Conservation (phyloP, 2,113 vertebrate genomes). For the Heteronetta atricapilla region DNA sequence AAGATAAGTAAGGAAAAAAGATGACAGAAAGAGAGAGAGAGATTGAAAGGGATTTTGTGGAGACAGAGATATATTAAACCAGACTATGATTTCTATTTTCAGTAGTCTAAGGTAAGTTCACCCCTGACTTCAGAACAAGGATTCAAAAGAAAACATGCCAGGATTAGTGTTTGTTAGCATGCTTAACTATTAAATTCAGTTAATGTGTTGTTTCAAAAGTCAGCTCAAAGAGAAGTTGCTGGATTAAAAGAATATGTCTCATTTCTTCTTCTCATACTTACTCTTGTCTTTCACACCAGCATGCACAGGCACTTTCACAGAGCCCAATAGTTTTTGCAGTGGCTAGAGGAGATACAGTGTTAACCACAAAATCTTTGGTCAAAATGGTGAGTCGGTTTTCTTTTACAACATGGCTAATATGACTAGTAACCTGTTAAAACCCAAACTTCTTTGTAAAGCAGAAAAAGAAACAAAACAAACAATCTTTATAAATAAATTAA, state of each 20-base stretch:
- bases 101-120: conserved; percentile 40
- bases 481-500: conserved; percentile 86
- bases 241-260: conserved; percentile 26
- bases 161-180: conserved; percentile 56
- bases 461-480: conserved; percentile 77
- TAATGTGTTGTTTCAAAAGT: conserved; percentile 38
- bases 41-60: conserved; percentile 55
- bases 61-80: conserved; percentile 44
- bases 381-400: not conserved
- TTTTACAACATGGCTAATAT: conserved; percentile 1
- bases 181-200: conserved; percentile 36
- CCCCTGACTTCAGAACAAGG: conserved; percentile 51
- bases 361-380: not conserved
- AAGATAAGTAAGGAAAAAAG: conserved; percentile 39
- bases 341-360: not conserved
- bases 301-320: not conserved
- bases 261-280: not conserved
- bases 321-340: not conserved
- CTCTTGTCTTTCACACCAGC: not conserved
- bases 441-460: conserved; percentile 6
- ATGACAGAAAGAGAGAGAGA: not conserved
- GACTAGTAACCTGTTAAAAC: conserved; percentile 50
- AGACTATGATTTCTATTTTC: conserved; percentile 52
- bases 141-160: conserved; percentile 56
- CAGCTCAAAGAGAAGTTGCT: conserved; percentile 22